Evolutionary conservation across 2,797 vertebrate species (phyloP).

Genomic region (Taeniopygia guttata): DNA sequence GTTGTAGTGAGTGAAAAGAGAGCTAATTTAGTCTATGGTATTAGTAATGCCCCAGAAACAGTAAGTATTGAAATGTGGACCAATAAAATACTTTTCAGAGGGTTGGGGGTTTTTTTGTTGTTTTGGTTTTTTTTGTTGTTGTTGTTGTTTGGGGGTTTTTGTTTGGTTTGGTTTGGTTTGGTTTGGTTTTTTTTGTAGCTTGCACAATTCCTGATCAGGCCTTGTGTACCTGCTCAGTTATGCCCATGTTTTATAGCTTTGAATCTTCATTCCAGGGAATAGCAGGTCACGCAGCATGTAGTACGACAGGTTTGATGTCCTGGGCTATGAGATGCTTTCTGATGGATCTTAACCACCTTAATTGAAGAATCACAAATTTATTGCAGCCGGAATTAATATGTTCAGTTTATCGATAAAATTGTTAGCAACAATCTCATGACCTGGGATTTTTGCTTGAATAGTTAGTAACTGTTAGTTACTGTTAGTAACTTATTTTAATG

Average conservation of each 20-base stretch:
- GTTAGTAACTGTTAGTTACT: background rate
- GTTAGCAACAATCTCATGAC: background rate
- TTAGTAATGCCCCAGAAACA: background rate
- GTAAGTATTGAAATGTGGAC: background rate
- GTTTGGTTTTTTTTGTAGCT: background rate
- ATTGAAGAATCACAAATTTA: background rate
- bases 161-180: too few species aligned
- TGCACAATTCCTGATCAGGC: background rate
- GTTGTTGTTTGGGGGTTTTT: too few species aligned
- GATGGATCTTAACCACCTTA: background rate
- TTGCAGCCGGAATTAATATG: background rate
- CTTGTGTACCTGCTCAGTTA: background rate
- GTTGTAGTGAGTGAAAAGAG: background rate
- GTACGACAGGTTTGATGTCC: background rate
- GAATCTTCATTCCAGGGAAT: background rate
- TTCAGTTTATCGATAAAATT: background rate
- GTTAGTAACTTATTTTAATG: background rate
- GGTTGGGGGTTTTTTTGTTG: background rate
- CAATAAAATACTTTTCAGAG: background rate
- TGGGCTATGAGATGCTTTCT: background rate
- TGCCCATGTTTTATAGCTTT: background rate
- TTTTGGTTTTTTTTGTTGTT: background rate
- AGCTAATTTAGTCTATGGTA: background rate
- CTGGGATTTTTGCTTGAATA: background rate
- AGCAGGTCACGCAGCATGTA: background rate